Evolutionary conservation across 2,888 invertebrate species (phyloP), one percentile per base, ranked within the genome.

Genomic region (Boloria euphrosyne): DNA sequence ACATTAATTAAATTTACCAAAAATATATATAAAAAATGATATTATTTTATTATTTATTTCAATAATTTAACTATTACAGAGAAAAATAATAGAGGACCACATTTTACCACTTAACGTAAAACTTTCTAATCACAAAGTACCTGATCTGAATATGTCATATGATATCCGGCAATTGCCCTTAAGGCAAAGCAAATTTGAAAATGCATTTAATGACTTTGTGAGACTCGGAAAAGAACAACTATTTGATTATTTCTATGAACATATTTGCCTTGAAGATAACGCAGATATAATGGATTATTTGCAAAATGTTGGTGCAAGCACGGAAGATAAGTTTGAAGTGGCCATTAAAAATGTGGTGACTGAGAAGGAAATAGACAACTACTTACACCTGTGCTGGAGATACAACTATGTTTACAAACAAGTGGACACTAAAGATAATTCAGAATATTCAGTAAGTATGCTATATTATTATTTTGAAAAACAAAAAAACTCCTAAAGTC

Each of bases 301-400:
- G 6, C 69, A 80, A 18, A 86, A 86, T 66, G 78, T 87, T 2
- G 78, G 89, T 70, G 87, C 87, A 0, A 88, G 88, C 64, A 89
- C 89, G 0, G 91, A 91, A 50, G 89, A 89, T 67, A 91, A 90
- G 63, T 83, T 89, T 73, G 88, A 89, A 57, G 75, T 80, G 74
- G 81, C 87, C 0, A 79, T 89, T 2, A 84, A 82, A 54, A 80
- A 79, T 65, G 73, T 80, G 1, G 82, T 81, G 1, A 82, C 86
- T 0, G 85, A 87, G 71, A 89, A 90, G 5, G 90, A 92, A 67
- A 78, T 91, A 2, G 88, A 90, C 62, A 84, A 85, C 66, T 89
- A 90, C 69, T 73, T 90, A 59, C 84, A 84, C 72, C 89, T 88
- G 52, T 90, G 90, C 59, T 92, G 91, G 91, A 80, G 85, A 66